Percentiles rank a stretch among this genome's conserved stretches.
Conservation (phyloP, 2,113 vertebrate genomes). For the Lepisosteus oculatus region DNA sequence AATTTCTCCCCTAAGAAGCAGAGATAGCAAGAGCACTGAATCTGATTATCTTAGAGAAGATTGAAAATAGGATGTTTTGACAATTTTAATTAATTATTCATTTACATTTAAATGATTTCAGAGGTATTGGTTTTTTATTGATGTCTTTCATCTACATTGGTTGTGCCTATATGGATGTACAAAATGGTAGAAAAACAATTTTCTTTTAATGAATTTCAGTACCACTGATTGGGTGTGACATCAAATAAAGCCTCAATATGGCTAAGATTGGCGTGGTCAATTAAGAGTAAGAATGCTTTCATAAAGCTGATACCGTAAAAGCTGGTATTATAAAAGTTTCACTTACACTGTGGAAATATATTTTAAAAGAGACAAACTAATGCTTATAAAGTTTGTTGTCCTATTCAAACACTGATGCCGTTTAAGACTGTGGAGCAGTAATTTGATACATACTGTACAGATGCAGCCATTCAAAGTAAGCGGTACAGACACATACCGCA, state of each 20-base stretch:
- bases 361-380: background rate
- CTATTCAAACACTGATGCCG: no score
- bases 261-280: background rate
- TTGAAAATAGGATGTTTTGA: conserved; percentile 15
- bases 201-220: conserved; percentile 3
- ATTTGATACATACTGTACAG: no score
- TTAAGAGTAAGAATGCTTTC: background rate
- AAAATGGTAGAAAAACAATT: background rate
- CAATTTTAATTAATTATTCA: conserved; percentile 24
- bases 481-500: no score
- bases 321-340: background rate
- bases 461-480: no score
- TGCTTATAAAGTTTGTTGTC: background rate
- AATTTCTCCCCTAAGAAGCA: background rate
- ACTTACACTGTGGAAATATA: background rate
- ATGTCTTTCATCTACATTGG: conserved; percentile 1
- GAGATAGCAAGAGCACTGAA: conserved; percentile 2
- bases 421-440: no score
- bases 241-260: conserved; percentile 4
- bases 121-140: conserved; percentile 30
- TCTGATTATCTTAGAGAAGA: conserved; percentile 12
- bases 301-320: no score
- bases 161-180: background rate
- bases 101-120: conserved; percentile 34
- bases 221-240: background rate